Conservation (phyloP, 2,113 vertebrate genomes). For the Lampris megalopsis region DNA sequence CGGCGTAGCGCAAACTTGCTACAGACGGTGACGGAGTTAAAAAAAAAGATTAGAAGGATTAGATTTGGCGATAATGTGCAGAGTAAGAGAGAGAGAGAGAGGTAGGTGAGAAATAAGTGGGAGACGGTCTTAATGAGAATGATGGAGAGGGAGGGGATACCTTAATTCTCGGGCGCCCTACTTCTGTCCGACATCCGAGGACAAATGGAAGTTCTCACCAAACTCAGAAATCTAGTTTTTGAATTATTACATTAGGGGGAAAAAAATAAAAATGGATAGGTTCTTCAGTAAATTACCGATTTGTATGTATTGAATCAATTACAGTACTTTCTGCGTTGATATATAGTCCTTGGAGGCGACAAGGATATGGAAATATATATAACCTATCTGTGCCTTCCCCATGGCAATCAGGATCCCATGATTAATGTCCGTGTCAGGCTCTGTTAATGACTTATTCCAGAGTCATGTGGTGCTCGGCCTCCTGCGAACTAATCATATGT, state of each 20-base stretch:
- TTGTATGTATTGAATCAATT: background rate
- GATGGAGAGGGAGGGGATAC: slow-evolving; percentile 49
- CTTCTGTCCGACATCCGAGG: slow-evolving; percentile 44
- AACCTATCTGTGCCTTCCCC: slow-evolving; percentile 1
- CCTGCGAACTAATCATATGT: slow-evolving; percentile 2
- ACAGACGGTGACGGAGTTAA: slow-evolving; percentile 52
- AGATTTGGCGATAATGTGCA: slow-evolving; percentile 61
- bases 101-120: slow-evolving; percentile 58
- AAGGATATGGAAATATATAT: background rate
- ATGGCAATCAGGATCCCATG: slow-evolving; percentile 2
- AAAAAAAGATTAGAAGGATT: slow-evolving; percentile 60
- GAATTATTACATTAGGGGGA: slow-evolving; percentile 4
- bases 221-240: background rate
- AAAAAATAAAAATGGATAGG: background rate
- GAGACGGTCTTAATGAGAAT: slow-evolving; percentile 33
- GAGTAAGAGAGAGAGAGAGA: slow-evolving; percentile 43
- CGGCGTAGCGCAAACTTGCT: slow-evolving; percentile 41
- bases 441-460: slow-evolving; percentile 8
- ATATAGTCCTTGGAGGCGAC: background rate
- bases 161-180: slow-evolving; percentile 44
- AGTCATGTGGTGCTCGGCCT: background rate
- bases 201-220: slow-evolving; percentile 12
- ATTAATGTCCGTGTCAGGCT: slow-evolving; percentile 13
- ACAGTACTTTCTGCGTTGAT: background rate
- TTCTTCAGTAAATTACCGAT: background rate